Evolutionary conservation across 2,888 invertebrate species (phyloP), one percentile per base, ranked within the genome.

Genomic region (Neuroscelio doddi): DNA sequence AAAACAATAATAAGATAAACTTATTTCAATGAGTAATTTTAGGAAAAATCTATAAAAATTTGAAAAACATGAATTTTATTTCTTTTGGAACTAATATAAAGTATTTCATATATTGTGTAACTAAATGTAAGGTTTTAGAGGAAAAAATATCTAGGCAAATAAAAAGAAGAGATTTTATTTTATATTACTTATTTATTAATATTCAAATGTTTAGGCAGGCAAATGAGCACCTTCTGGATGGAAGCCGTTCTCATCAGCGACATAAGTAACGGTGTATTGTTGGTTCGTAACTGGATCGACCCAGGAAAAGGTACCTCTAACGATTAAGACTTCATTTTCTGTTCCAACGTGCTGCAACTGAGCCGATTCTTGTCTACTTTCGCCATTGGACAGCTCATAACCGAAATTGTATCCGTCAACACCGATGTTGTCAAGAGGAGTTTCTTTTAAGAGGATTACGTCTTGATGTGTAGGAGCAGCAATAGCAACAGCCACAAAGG

Each of bases 201-300:
- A 26, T 26, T 26, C 26, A 26, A 26, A 34, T n/a, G 39, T 27
- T 64, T 50, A 64, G 38, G 12, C 53, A 0, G 77, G 78, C 38
- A 78, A 42, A 24, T 78, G 78, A 0, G 59, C 72, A 1, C 76
- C 78, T 44, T 72, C 49, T 0, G 78, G 75, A 1, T 69, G 77
- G 73, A 77, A 78, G 32, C 78, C 78, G 29, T 68, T 75, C 24
- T 75, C 76, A 17, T 77, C 78, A 4, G 78, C 78, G 26, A 68
- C 49, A 45, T 78, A 78, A 36, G 47, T 73, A 36, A 78, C 71
- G 41, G 63, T 59, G 68, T 70, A 78, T 41, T 67, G 65, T 5
- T 70, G 57, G 51, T 69, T 69, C 59, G 76, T 74, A 0, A n/a
- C 46, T 2, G 80, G 80, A 41, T 79, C 78, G 5, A 78, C 75